These are phyloP conservation scores for Dinoponera quadriceps DNA, from an alignment of 1,140 invertebrate genomes.

Conservation along the genomic window DNA sequence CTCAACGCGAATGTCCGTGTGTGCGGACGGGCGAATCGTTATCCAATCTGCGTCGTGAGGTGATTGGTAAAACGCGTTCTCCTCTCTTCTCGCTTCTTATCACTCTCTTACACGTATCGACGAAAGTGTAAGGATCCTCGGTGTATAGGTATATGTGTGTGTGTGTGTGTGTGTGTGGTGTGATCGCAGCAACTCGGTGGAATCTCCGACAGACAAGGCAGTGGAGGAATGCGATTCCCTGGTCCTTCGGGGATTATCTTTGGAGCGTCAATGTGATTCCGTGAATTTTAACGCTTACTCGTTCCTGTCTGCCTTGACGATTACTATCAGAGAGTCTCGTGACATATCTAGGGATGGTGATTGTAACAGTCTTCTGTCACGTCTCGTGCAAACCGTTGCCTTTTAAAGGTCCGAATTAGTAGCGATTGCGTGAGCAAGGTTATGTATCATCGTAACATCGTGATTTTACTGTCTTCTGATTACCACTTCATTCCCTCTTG, in stretches of 20 bases:
- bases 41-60: conserved; percentile 13
- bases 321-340: conserved; percentile 13
- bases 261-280: conserved; percentile 17
- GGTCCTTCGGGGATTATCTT: background rate
- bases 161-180: no score
- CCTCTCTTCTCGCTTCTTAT: conserved; percentile 24
- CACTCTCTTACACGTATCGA: conserved; percentile 21
- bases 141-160: no score
- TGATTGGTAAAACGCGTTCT: conserved; percentile 4
- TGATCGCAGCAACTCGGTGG: conserved; percentile 7
- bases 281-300: conserved; percentile 5
- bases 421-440: conserved; percentile 6
- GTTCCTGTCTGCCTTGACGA: background rate
- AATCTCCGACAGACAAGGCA: conserved; percentile 1
- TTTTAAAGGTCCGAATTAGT: conserved; percentile 3
- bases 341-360: background rate
- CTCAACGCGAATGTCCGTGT: background rate
- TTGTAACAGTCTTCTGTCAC: background rate
- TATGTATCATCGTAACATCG: background rate
- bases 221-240: conserved; percentile 28
- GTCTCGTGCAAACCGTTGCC: background rate
- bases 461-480: background rate
- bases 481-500: background rate
- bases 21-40: background rate
- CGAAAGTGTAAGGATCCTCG: conserved; percentile 17